Conservation (phyloP, 2,113 vertebrate genomes). For the Jacana jacana region DNA sequence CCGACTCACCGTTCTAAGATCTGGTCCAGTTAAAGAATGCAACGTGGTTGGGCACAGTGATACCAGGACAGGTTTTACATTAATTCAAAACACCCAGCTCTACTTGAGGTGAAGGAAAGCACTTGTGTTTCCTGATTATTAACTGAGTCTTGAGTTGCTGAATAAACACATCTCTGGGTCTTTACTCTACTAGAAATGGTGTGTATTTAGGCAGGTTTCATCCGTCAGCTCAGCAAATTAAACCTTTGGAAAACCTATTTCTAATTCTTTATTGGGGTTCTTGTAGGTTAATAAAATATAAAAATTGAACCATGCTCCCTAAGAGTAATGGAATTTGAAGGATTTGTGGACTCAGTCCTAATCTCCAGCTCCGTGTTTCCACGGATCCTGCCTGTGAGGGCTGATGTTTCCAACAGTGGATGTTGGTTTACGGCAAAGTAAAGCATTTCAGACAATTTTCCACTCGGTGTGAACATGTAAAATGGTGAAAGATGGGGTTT, state of each 20-base stretch:
- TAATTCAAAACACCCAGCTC: not conserved
- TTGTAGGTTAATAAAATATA: not conserved
- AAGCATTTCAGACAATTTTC: not conserved
- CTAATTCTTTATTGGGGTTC: not conserved
- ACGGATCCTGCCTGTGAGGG: fast-evolving
- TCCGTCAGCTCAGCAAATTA: not conserved
- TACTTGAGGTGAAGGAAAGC: not conserved
- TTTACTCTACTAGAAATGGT: not conserved
- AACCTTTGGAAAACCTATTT: not conserved
- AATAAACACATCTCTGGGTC: not conserved
- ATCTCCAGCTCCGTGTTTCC: not conserved
- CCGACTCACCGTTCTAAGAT: too few species aligned
- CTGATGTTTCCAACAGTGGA: not conserved
- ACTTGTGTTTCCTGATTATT: not conserved
- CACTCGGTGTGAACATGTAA: too few species aligned
- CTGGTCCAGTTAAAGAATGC: not conserved
- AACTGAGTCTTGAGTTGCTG: not conserved
- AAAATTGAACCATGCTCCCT: not conserved
- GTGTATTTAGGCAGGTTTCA: not conserved
- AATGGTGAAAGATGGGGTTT: not conserved
- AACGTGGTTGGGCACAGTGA: not conserved
- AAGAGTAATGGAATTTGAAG: not conserved
- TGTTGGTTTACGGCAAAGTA: not conserved
- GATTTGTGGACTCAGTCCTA: too few species aligned
- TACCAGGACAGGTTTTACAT: fast-evolving